phyloP scores from a whole-genome alignment of 2,888 invertebrate species.

The Pollenia griseotomentosa region DNA sequence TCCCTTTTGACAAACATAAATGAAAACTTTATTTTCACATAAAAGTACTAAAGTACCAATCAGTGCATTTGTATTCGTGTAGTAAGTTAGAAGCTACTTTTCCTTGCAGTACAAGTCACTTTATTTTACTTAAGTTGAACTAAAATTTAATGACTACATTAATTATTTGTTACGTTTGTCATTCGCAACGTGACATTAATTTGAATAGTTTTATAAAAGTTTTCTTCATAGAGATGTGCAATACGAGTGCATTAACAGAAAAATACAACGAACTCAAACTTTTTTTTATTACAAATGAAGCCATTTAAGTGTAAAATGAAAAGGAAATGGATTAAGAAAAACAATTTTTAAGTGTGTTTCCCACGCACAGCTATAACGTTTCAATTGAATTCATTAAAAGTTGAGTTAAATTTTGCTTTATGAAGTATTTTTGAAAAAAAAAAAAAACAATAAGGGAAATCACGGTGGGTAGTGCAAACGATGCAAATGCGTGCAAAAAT shows the following conservation, averaged over 20 bases:
- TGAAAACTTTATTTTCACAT: neutral
- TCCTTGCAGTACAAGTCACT: slow-evolving; percentile 8
- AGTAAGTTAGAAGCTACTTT: neutral
- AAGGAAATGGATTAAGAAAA: neutral
- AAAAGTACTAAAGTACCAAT: neutral
- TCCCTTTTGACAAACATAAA: neutral
- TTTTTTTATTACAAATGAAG: neutral
- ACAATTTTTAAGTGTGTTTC: neutral
- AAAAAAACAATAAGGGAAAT: too few relatives aligned
- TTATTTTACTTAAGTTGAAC: neutral
- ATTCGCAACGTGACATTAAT: slow-evolving; percentile 14
- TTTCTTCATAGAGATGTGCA: neutral
- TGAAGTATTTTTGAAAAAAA: too few relatives aligned
- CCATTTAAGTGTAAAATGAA: slow-evolving; percentile 5
- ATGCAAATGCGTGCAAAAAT: too few relatives aligned
- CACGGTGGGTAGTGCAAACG: too few relatives aligned
- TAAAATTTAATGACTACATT: slow-evolving; percentile 9
- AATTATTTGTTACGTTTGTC: slow-evolving; percentile 11
- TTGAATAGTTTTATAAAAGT: slow-evolving; percentile 28
- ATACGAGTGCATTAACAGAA: neutral
- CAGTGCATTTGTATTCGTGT: neutral
- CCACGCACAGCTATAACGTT: neutral
- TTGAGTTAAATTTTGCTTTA: too few relatives aligned
- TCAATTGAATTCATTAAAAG: neutral
- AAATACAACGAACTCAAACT: slow-evolving; percentile 1